A percentile compares a stretch with the other conserved stretches of the same genome.
Evolutionary conservation across 2,113 vertebrate genomes (phyloP).

Genomic region (Muscicapa adusta): DNA sequence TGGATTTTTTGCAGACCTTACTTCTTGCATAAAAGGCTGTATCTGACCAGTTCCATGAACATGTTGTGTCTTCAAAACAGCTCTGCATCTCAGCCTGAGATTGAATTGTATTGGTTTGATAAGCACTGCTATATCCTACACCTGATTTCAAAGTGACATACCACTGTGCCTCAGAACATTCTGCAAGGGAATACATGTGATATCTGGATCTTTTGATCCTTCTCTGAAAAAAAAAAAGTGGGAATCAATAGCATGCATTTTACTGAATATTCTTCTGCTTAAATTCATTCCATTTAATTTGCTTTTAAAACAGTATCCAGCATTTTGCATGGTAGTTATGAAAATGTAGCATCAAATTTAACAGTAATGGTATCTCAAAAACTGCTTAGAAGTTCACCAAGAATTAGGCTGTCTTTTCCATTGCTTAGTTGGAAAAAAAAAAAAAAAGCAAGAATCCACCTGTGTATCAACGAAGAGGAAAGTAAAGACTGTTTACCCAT

Average conservation of each 20-base stretch:
- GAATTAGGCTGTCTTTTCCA: not conserved
- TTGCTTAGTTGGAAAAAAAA: not conserved
- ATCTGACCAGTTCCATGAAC: not conserved
- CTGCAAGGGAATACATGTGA: not conserved
- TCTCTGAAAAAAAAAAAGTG: not conserved
- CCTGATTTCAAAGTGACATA: slow-evolving; percentile 17
- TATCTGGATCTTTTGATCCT: not conserved
- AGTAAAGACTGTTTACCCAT: not conserved
- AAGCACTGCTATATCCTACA: not conserved
- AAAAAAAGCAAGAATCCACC: not conserved
- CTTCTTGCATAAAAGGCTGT: not conserved
- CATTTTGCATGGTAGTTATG: not conserved
- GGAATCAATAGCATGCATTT: not conserved
- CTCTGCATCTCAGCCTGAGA: not conserved
- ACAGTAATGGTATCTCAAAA: not conserved
- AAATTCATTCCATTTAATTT: not conserved
- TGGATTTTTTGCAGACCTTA: not conserved
- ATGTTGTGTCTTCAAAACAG: not conserved
- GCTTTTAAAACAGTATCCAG: not conserved
- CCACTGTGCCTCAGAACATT: not conserved
- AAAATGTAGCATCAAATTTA: not conserved
- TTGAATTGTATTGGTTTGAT: not conserved
- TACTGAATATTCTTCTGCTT: not conserved
- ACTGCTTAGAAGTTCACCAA: not conserved
- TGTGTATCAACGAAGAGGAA: not conserved